A percentile compares a stretch with the other conserved stretches of the same genome.
Conservation (phyloP, 2,797 vertebrate species). For the Fistularia tabacaria region DNA sequence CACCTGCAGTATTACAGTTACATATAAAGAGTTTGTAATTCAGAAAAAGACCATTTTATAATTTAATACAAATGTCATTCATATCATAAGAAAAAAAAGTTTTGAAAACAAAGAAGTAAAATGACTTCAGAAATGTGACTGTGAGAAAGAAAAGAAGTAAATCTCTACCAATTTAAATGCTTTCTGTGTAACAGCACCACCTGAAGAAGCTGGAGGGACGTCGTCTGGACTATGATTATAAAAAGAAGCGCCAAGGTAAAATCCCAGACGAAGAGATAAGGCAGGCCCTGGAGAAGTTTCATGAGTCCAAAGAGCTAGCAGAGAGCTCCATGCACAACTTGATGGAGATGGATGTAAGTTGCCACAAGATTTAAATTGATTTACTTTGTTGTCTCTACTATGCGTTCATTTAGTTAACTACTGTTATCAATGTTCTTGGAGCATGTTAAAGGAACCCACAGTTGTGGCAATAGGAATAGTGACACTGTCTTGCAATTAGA, state of each 20-base stretch:
- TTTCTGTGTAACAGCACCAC: conserved; percentile 77
- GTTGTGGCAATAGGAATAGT: too few species aligned
- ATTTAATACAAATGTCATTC: background rate
- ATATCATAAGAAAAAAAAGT: background rate
- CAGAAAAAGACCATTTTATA: background rate
- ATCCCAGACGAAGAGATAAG: conserved; percentile 90
- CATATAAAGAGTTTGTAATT: too few species aligned
- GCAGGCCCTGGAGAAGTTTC: conserved; percentile 90
- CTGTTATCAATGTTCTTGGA: too few species aligned
- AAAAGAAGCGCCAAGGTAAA: conserved; percentile 97
- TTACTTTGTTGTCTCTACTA: too few species aligned
- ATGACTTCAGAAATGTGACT: background rate
- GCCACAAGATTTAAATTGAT: background rate
- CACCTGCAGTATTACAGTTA: too few species aligned
- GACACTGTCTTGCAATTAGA: too few species aligned
- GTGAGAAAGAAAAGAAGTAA: background rate
- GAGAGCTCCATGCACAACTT: conserved; percentile 93
- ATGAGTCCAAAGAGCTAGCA: conserved; percentile 89
- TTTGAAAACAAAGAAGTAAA: background rate
- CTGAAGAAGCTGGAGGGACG: conserved; percentile 94
- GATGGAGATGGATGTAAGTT: conserved; percentile 90
- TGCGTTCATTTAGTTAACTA: too few species aligned
- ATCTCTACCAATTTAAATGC: background rate
- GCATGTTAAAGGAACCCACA: too few species aligned
- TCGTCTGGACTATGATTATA: conserved; percentile 95